Percentiles rank a stretch among this genome's conserved stretches.
Evolutionary conservation across 1,140 invertebrate genomes (phyloP).

Genomic region (Aleiodes sp.): DNA sequence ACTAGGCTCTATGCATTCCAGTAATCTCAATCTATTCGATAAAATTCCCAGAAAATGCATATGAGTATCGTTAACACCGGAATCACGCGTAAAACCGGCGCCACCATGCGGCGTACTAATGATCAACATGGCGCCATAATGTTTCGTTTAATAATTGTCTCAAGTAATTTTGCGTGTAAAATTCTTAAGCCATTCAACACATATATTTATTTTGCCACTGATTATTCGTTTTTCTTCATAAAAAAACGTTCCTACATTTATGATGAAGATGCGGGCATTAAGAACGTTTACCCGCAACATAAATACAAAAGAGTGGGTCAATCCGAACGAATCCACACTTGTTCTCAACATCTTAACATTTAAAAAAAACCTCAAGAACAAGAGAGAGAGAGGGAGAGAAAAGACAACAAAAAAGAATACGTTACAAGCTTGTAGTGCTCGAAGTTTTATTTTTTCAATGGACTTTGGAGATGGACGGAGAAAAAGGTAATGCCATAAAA

Average conservation of each 20-base stretch:
- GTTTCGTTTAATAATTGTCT: not conserved
- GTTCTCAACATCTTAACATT: not conserved
- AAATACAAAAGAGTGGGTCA: constrained; percentile 7
- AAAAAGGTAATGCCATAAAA: constrained; percentile 25
- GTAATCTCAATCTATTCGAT: constrained; percentile 4
- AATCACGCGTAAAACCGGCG: constrained; percentile 5
- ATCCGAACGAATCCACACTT: constrained; percentile 4
- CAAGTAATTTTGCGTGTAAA: not conserved
- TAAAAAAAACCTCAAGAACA: no score
- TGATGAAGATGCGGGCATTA: constrained; percentile 5
- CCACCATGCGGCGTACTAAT: not conserved
- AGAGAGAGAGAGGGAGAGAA: no score
- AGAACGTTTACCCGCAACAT: not conserved
- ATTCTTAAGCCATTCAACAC: no score
- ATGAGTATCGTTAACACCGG: constrained; percentile 7
- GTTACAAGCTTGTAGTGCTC: no score
- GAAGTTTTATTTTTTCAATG: no score
- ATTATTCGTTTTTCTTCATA: not conserved
- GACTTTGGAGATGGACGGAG: no score
- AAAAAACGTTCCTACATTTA: not conserved
- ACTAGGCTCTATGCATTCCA: not conserved
- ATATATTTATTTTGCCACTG: no score
- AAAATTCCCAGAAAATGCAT: not conserved
- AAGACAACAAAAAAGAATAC: no score
- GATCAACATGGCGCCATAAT: not conserved